Percentiles rank a stretch among this genome's conserved stretches.
phyloP scores from a whole-genome alignment of 1,140 invertebrate species.

The Leptinotarsa lineolata region DNA sequence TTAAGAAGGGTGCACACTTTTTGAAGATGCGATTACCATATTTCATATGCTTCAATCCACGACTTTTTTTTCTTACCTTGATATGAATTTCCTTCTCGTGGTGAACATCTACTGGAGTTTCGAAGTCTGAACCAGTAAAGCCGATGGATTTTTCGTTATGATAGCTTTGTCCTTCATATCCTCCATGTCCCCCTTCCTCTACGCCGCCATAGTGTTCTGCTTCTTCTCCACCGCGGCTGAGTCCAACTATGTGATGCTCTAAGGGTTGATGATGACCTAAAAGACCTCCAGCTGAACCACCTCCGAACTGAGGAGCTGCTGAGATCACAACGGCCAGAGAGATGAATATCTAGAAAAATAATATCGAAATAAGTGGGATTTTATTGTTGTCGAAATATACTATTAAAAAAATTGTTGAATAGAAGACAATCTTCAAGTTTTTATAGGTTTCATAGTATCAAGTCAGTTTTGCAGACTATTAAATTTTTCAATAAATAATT shows the following conservation, averaged over 20 bases:
- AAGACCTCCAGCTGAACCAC: slow-evolving; percentile 32
- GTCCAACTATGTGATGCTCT: slow-evolving; percentile 31
- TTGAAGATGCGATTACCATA: too few relatives aligned
- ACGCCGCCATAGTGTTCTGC: slow-evolving; percentile 10
- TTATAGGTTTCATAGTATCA: too few relatives aligned
- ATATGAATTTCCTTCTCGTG: slow-evolving; percentile 43
- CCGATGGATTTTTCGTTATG: slow-evolving; percentile 27
- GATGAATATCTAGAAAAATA: slow-evolving; percentile 24
- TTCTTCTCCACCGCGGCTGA: slow-evolving; percentile 37
- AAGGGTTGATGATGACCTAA: slow-evolving; percentile 24
- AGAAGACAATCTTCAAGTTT: too few relatives aligned
- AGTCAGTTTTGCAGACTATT: too few relatives aligned
- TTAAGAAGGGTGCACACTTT: too few relatives aligned
- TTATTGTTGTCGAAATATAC: too few relatives aligned
- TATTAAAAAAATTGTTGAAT: too few relatives aligned
- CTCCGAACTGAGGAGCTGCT: slow-evolving; percentile 27
- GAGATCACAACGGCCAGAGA: slow-evolving; percentile 22
- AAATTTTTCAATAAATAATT: neutral
- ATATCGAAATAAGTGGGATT: too few relatives aligned
- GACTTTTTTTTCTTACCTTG: slow-evolving; percentile 33
- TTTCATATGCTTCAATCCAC: too few relatives aligned
- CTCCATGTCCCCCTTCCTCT: slow-evolving; percentile 14
- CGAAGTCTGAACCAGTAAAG: slow-evolving; percentile 38
- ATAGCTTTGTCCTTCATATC: slow-evolving; percentile 3
- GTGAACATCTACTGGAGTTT: slow-evolving; percentile 40